Conservation (phyloP, 2,888 invertebrate genomes). For the Calliopum simillimum region DNA sequence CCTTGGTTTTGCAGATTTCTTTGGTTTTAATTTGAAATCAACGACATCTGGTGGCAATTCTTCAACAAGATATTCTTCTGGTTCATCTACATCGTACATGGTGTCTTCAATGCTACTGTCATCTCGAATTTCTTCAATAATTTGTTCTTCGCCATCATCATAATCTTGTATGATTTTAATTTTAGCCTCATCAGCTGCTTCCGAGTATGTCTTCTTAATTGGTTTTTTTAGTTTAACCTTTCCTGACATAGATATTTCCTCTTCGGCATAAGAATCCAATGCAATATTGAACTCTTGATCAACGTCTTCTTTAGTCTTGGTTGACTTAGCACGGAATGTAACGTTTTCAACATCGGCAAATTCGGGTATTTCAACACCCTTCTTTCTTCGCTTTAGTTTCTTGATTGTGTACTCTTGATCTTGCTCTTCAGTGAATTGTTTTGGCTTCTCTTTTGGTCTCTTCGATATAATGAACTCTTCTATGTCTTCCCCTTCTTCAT, state of each 20-base stretch:
- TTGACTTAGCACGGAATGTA: slow-evolving; percentile 80
- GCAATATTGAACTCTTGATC: slow-evolving; percentile 92
- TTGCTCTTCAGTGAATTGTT: slow-evolving; percentile 71
- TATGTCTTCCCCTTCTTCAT: slow-evolving; percentile 68
- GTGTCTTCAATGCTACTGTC: slow-evolving; percentile 71
- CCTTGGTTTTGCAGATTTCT: slow-evolving; percentile 66
- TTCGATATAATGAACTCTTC: slow-evolving; percentile 70
- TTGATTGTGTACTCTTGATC: slow-evolving; percentile 79
- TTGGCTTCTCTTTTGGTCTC: slow-evolving; percentile 69
- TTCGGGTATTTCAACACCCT: slow-evolving; percentile 77
- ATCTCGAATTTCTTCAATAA: slow-evolving; percentile 74
- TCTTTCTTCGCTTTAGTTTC: slow-evolving; percentile 76
- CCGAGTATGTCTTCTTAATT: slow-evolving; percentile 78
- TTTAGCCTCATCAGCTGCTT: slow-evolving; percentile 82
- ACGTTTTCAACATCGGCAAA: slow-evolving; percentile 81
- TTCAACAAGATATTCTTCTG: slow-evolving; percentile 71
- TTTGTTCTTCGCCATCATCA: slow-evolving; percentile 71
- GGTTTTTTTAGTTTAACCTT: slow-evolving; percentile 83
- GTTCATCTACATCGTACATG: slow-evolving; percentile 69
- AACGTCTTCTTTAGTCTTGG: slow-evolving; percentile 86
- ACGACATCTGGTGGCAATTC: slow-evolving; percentile 69
- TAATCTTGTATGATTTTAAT: slow-evolving; percentile 75
- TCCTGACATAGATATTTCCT: slow-evolving; percentile 87
- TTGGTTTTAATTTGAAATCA: slow-evolving; percentile 68
- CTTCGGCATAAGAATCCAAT: slow-evolving; percentile 86